These are phyloP conservation scores for Drosophila colorata DNA, from an alignment of 2,888 invertebrate genomes.

Conservation along the genomic window DNA sequence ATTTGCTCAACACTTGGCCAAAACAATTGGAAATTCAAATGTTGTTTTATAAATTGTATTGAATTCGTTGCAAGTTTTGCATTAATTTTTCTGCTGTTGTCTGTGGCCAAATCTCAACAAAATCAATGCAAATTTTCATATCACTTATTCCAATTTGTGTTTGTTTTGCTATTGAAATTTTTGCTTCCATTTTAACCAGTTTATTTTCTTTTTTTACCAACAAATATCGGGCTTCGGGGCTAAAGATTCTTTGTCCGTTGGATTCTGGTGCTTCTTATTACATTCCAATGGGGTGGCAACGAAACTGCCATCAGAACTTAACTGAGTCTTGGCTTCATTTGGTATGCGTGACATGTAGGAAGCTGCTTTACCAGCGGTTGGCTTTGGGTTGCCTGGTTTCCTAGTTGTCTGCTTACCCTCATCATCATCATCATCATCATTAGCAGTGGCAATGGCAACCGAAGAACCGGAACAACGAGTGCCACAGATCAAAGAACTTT, in stretches of 20 bases:
- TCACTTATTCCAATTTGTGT: slow-evolving; percentile 47
- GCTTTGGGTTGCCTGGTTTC: slow-evolving; percentile 38
- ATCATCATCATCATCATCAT: slow-evolving; percentile 38
- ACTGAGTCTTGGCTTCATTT: slow-evolving; percentile 56
- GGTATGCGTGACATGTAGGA: slow-evolving; percentile 74
- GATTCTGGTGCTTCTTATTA: slow-evolving; percentile 41
- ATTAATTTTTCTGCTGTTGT: slow-evolving; percentile 33
- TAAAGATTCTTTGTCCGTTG: slow-evolving; percentile 9
- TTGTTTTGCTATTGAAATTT: slow-evolving; percentile 34
- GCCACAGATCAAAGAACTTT: slow-evolving; percentile 70
- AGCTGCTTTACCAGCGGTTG: slow-evolving; percentile 60
- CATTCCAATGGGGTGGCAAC: slow-evolving; percentile 10
- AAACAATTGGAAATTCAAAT: slow-evolving; percentile 51
- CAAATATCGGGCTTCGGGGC: slow-evolving; percentile 12
- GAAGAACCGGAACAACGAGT: slow-evolving; percentile 10
- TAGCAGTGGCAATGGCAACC: slow-evolving; percentile 16
- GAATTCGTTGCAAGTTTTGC: slow-evolving; percentile 24
- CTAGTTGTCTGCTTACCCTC: slow-evolving; percentile 20
- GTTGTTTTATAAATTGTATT: slow-evolving; percentile 25
- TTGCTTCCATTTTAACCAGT: slow-evolving; percentile 13
- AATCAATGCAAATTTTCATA: slow-evolving; percentile 67
- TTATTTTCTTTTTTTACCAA: slow-evolving; percentile 1
- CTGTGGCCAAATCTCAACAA: slow-evolving; percentile 21
- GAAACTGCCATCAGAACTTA: slow-evolving; percentile 12
- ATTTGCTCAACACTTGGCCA: slow-evolving; percentile 63